Percentiles rank a stretch among this genome's conserved stretches.
Conservation (phyloP, 2,113 vertebrate species). For the Rhineura floridana region DNA sequence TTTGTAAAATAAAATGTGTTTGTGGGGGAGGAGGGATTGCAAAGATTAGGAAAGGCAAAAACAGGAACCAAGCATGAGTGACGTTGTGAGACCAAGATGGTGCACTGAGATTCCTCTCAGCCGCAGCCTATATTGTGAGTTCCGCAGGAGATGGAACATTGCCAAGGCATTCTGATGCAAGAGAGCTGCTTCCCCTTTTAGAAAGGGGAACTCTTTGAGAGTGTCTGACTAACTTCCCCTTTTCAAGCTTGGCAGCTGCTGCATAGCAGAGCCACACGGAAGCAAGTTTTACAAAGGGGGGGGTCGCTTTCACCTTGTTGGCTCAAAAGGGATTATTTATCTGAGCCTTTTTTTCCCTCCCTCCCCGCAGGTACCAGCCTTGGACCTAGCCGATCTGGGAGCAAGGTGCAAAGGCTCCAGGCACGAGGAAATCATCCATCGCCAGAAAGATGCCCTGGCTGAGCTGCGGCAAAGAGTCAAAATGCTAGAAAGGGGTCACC, state of each 20-base stretch:
- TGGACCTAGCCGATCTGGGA: conserved; percentile 63
- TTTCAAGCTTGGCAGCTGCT: background rate
- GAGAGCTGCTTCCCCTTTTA: background rate
- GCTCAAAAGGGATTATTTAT: background rate
- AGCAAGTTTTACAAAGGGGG: background rate
- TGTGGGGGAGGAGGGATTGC: background rate
- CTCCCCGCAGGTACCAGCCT: conserved; percentile 44
- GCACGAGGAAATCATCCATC: conserved; percentile 76
- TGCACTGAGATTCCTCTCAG: background rate
- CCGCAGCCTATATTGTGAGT: background rate
- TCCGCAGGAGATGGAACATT: background rate
- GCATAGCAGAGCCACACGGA: background rate
- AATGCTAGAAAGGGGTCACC: conserved; percentile 63
- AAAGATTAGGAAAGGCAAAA: background rate
- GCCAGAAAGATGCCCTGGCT: conserved; percentile 72
- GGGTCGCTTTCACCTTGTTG: background rate
- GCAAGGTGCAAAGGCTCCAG: conserved; percentile 74
- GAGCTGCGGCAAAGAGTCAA: conserved; percentile 73
- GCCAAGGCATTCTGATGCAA: background rate
- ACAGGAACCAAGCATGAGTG: background rate
- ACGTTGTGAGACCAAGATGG: background rate
- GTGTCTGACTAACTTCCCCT: background rate
- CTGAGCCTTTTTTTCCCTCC: background rate
- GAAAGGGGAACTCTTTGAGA: background rate
- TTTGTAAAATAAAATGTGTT: background rate